phyloP scores from a whole-genome alignment of 2,888 invertebrate species.

The Spatulosminthurus flaviceps region DNA sequence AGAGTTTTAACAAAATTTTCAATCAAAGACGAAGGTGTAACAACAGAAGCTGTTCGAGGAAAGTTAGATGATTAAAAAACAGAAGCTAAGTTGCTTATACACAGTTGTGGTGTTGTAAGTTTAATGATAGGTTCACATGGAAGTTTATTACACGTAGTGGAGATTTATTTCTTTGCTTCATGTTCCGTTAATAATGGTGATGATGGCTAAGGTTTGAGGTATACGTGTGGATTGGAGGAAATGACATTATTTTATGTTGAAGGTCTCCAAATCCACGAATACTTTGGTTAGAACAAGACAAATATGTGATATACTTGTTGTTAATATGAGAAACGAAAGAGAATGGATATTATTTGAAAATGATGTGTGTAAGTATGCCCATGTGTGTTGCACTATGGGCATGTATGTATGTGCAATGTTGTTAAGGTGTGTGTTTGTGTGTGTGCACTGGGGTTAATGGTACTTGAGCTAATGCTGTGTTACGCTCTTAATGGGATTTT shows the following conservation, averaged over 20 bases:
- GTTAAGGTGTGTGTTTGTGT: not conserved
- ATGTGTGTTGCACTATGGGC: not conserved
- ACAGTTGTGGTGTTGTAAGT: conserved; percentile 5
- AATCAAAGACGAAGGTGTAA: too few relatives aligned
- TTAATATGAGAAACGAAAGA: not conserved
- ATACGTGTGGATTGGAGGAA: not conserved
- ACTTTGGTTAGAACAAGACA: not conserved
- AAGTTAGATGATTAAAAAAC: not conserved
- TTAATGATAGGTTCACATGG: not conserved
- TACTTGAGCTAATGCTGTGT: conserved; percentile 18
- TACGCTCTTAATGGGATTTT: conserved; percentile 9
- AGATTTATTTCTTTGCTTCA: not conserved
- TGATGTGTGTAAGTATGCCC: conserved; percentile 4
- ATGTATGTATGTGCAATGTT: too few relatives aligned
- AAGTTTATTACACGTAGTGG: conserved; percentile 4
- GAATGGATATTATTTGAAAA: conserved; percentile 4
- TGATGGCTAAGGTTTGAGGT: not conserved
- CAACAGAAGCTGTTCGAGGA: not conserved
- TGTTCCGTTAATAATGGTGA: conserved; percentile 2
- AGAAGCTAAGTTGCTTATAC: conserved; percentile 11
- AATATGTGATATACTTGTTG: not conserved
- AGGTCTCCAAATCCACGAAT: too few relatives aligned
- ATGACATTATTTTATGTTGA: not conserved
- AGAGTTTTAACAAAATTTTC: too few relatives aligned
- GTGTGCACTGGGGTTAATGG: not conserved